Base-by-base conservation (phyloP, 2,797 vertebrate species). In the Neosalanx taihuensis region DNA sequence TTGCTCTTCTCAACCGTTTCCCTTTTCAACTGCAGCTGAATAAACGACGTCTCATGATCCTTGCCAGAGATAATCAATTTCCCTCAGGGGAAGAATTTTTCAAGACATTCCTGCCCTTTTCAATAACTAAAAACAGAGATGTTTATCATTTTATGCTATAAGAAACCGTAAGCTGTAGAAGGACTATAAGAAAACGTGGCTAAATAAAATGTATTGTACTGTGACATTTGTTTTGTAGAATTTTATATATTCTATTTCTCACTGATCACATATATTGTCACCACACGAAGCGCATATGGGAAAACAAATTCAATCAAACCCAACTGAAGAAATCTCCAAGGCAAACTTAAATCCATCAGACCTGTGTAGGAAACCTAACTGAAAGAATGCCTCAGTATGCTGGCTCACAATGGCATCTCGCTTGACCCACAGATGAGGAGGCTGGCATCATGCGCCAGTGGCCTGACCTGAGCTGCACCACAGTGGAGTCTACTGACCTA, bases 401-500 rank as follows among this genome's bases (percentile, higher is more conserved):
- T 59, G 41, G 75, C 76, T 85, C 29, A 75, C 76, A 82, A 66
- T 67, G 77, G 71, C 67, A 65, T 76, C 67, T 77, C 63, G 69
- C 76, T 77, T 80, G 74, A 88, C 78, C 79, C 15, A 58, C 70
- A 75, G 76, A 83, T 75, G 77, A 79, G 67, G 79, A 62, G 76
- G 33, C 59, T 62, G 80, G 81, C 80, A 78, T 83, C 78, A 85
- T 67, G 69, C n/a, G 35, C 62, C 51, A 66, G 76, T 67, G 77
- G 73, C 65, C 71, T 77, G 85, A 85, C 81, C 85, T 74, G 65
- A 78, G 81, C 73, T 58, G 60, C 75, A 72, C 75, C 75, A 77
- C 26, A 29, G 70, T 35, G 46, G 78, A 76, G 72, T 88, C 80
- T 72, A 78, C 77, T 88, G 88, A 90, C 88, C 87, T 87, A 91